phyloP scores from a whole-genome alignment of 2,888 invertebrate genomes.

The Ctena decussata region DNA sequence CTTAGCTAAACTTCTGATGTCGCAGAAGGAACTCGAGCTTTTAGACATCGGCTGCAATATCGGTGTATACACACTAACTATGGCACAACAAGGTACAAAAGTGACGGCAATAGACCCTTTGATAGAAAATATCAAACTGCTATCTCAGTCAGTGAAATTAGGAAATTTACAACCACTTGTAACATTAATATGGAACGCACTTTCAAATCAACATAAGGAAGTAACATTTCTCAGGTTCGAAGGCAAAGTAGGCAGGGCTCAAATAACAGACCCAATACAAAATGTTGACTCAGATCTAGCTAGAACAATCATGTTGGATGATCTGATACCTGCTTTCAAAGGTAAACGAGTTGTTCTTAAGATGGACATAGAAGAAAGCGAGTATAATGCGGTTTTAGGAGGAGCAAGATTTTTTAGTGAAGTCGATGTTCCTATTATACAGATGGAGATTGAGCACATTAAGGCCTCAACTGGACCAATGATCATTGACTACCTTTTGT shows the following conservation, averaged over 20 bases:
- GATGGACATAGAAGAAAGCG: no score
- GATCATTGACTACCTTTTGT: no score
- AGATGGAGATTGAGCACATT: no score
- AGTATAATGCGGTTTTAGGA: no score
- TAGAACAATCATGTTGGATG: no score
- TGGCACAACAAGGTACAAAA: slow-evolving; percentile 16
- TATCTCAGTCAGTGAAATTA: slow-evolving; percentile 34
- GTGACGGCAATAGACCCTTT: slow-evolving; percentile 56
- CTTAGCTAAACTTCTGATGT: slow-evolving; percentile 15
- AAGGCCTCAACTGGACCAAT: no score
- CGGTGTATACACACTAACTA: slow-evolving; percentile 44
- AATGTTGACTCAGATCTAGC: no score
- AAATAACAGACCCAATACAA: no score
- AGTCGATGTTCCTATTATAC: no score
- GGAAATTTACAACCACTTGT: slow-evolving; percentile 29
- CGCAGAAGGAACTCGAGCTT: slow-evolving; percentile 3
- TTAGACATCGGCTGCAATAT: slow-evolving; percentile 50
- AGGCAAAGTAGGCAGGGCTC: slow-evolving; percentile 58
- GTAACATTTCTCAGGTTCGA: slow-evolving; percentile 27
- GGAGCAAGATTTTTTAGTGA: no score
- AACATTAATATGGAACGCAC: slow-evolving; percentile 57
- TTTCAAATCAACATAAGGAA: slow-evolving; percentile 29
- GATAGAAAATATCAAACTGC: slow-evolving; percentile 22
- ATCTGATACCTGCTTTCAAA: no score
- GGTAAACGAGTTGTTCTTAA: no score